These are phyloP conservation scores for Phytoseiulus persimilis DNA, from an alignment of 2,888 invertebrate species.

Conservation along the genomic window DNA sequence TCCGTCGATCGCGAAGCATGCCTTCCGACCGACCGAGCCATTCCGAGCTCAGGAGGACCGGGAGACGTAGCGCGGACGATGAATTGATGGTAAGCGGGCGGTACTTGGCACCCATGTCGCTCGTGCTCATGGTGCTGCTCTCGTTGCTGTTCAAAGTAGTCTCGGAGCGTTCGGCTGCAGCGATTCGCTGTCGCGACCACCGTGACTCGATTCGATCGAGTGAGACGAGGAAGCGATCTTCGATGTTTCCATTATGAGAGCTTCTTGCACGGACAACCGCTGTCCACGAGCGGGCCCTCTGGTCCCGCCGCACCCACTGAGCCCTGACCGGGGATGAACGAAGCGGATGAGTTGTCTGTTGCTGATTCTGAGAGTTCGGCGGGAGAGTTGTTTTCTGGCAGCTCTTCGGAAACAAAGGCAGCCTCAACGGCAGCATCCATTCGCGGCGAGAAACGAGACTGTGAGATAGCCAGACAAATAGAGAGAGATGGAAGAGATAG, in stretches of 20 bases:
- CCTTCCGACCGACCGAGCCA: neutral
- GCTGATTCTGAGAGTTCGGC: neutral
- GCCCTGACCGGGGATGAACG: no score
- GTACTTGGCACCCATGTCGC: constrained; percentile 27
- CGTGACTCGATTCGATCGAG: no score
- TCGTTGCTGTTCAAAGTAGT: neutral
- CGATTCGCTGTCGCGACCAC: neutral
- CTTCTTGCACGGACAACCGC: no score
- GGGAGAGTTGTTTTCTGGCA: neutral
- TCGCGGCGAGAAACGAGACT: neutral
- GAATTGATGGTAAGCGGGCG: neutral
- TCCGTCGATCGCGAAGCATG: neutral
- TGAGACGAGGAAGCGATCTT: no score
- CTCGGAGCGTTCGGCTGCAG: neutral
- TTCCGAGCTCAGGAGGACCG: neutral
- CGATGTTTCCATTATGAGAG: no score
- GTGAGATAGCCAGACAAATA: neutral
- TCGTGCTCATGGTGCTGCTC: neutral
- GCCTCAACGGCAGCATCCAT: neutral
- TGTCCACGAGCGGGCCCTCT: no score
- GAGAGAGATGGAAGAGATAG: neutral
- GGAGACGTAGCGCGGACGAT: neutral
- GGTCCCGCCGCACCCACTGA: no score
- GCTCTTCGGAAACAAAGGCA: neutral
- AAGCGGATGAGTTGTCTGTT: no score